phyloP scores from a whole-genome alignment of 2,113 vertebrate genomes.

The Okapia johnstoni region DNA sequence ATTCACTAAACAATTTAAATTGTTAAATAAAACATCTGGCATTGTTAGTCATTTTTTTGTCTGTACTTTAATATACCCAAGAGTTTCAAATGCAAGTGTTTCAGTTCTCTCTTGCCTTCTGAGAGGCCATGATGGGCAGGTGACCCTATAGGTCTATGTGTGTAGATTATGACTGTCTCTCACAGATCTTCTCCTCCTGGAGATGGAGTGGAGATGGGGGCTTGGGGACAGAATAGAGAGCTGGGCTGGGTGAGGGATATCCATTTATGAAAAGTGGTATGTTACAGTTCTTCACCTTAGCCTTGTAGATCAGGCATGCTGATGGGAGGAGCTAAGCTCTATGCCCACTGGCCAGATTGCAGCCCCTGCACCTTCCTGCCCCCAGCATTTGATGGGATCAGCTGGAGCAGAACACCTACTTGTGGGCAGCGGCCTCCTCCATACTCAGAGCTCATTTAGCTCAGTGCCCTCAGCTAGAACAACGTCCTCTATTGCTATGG shows the following conservation, averaged over 20 bases:
- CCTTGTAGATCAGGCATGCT: not conserved
- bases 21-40: not conserved
- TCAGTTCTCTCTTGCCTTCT: not conserved
- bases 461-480: not conserved
- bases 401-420: not conserved
- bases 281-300: not conserved
- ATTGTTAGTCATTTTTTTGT: not conserved
- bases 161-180: not conserved
- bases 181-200: not conserved
- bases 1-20: conserved; percentile 12
- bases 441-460: not conserved
- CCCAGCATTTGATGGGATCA: not conserved
- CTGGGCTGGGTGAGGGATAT: not conserved
- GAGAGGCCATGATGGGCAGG: not conserved
- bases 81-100: not conserved
- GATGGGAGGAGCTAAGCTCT: not conserved
- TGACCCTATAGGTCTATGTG: not conserved
- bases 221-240: not conserved
- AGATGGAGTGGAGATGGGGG: not conserved
- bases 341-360: fast-evolving
- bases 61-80: not conserved
- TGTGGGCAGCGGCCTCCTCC: not conserved
- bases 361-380: not conserved
- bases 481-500: not conserved
- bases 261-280: not conserved